Percentiles rank a stretch among this genome's conserved stretches.
phyloP scores from a whole-genome alignment of 2,113 vertebrate genomes.

The Sceloporus undulatus region DNA sequence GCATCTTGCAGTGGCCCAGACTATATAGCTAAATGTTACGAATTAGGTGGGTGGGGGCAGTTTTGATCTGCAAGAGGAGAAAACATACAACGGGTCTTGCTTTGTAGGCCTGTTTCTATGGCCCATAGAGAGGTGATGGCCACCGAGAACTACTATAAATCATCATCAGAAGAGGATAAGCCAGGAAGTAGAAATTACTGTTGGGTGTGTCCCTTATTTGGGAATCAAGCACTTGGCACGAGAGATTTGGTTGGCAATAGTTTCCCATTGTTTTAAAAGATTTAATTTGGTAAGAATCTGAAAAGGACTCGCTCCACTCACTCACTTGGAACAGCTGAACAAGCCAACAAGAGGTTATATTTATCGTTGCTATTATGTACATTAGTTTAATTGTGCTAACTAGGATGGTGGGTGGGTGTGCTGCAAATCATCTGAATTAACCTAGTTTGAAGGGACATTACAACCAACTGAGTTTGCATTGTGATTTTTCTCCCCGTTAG shows the following conservation, averaged over 20 bases:
- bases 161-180: background rate
- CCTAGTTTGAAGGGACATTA: too few relatives aligned
- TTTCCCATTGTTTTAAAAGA: background rate
- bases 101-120: too few relatives aligned
- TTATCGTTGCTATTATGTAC: background rate
- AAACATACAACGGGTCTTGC: background rate
- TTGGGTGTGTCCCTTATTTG: background rate
- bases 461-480: too few relatives aligned
- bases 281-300: background rate
- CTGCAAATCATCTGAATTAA: too few relatives aligned
- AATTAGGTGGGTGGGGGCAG: too few relatives aligned
- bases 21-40: too few relatives aligned
- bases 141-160: background rate
- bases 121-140: background rate
- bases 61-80: background rate
- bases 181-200: background rate
- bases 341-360: background rate
- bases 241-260: background rate
- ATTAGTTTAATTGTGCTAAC: background rate
- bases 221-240: background rate
- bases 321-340: background rate
- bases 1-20: background rate
- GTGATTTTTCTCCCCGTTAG: too few relatives aligned
- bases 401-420: background rate
- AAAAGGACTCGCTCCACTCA: background rate